Conservation (phyloP, 2,113 vertebrate genomes). For the Aphyosemion australe region DNA sequence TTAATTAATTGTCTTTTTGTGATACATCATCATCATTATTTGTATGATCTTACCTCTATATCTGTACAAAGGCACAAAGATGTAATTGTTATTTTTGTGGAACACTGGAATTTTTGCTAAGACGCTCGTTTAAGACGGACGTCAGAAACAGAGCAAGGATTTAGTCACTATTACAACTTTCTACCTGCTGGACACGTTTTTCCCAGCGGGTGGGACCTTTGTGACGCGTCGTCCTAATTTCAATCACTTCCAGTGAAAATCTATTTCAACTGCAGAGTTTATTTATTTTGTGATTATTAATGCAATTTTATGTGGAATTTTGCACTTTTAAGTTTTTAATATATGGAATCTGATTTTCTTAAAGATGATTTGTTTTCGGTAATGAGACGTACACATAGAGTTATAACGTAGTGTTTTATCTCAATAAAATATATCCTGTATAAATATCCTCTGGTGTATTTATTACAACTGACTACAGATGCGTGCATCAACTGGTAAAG, state of each 20-base stretch:
- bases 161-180: background rate
- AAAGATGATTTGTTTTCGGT: conserved; percentile 14
- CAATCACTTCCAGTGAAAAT: background rate
- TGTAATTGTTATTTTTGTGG: too few species aligned
- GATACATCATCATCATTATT: background rate
- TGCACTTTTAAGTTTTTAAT: conserved; percentile 30
- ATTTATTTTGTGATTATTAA: conserved; percentile 30
- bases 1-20: conserved; percentile 1
- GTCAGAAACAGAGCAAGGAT: background rate
- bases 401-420: conserved; percentile 42
- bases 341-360: conserved; percentile 29
- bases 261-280: conserved; percentile 23
- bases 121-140: background rate
- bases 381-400: background rate
- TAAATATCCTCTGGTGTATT: conserved; percentile 17
- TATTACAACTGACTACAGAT: too few species aligned
- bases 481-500: too few species aligned
- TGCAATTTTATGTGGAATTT: conserved; percentile 64
- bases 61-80: background rate
- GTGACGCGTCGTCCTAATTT: background rate
- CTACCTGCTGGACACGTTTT: too few species aligned
- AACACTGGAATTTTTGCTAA: conserved; percentile 6
- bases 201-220: background rate
- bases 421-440: conserved; percentile 47
- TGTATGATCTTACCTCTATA: background rate